Evolutionary conservation across 2,888 invertebrate species (phyloP), one percentile per base, ranked within the genome.

Genomic region (Polia nebulosa): DNA sequence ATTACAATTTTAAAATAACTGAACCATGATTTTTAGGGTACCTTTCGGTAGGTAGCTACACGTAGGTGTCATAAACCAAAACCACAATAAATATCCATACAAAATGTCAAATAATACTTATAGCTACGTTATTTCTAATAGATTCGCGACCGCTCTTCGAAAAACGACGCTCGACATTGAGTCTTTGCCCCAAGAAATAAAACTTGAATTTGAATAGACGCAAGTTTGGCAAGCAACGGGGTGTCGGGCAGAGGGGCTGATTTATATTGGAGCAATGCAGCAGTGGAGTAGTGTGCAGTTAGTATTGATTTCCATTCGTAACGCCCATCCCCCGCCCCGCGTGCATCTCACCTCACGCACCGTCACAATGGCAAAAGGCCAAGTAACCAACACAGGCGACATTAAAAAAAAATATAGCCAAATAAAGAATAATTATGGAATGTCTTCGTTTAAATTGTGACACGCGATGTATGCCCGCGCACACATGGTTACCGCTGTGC

Each of bases 211-310:
- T 72, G 71, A 72, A 76, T 78, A 70, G 73, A 67, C 62, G 66
- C 63, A 67, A 81, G 89, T 92, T 93, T 93, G 92, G 93, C 93
- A 94, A 92, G 90, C 92, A 81, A 83, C 89, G 88, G 91, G 90
- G 90, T 89, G 90, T 88, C 88, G 87, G 89, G 90, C 89, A 91
- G 86, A 90, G 91, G 90, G 91, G 89, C 88, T 95, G 96, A 96
- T 96, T 96, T 96, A 96, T 95, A 92, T 89, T 94, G 91, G 94
- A 96, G 95, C 96, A 95, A 93, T 96, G 96, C 95, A 95, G 94
- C 93, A 94, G 91, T 88, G 84, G 90, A 93, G 92, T 94, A 94
- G 92, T 93, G 92, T 96, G 95, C 95, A 96, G 94, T 96, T 95
- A 94, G 95, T 96, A 96, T 96, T 95, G 96, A 96, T 96, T 96